Evolutionary conservation across 2,797 vertebrate species (phyloP).

Genomic region (Urocyon cinereoargenteus): DNA sequence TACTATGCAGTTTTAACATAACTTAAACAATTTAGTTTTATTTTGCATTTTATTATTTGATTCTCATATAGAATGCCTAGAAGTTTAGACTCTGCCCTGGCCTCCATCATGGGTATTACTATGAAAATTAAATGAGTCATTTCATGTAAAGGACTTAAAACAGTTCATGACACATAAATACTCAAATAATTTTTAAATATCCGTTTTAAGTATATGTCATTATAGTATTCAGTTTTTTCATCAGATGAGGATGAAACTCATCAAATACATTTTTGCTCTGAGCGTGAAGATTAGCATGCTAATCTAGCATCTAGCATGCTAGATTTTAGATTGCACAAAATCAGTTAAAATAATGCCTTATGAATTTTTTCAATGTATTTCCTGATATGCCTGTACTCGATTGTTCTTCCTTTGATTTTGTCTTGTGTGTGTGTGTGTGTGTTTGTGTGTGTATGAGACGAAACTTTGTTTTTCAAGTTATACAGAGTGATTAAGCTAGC

Average conservation of each 20-base stretch:
- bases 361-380: slow-evolving; percentile 46
- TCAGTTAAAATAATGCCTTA: slow-evolving; percentile 24
- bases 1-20: slow-evolving; percentile 20
- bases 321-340: slow-evolving; percentile 42
- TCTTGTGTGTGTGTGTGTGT: not conserved
- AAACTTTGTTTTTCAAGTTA: not conserved
- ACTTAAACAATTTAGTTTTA: slow-evolving; percentile 48
- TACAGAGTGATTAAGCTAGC: not conserved
- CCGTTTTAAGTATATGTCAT: not conserved
- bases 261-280: slow-evolving; percentile 55
- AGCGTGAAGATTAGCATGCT: not conserved
- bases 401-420: slow-evolving; percentile 45
- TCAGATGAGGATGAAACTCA: not conserved
- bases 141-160: slow-evolving; percentile 23
- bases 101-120: not conserved
- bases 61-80: not conserved
- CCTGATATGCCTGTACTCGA: not conserved
- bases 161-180: not conserved
- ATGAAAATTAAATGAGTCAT: slow-evolving; percentile 41
- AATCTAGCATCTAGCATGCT: no score
- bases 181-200: not conserved
- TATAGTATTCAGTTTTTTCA: slow-evolving; percentile 39
- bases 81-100: slow-evolving; percentile 19
- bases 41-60: slow-evolving; percentile 37
- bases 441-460: not conserved